A percentile compares a stretch with the other conserved stretches of the same genome.
Conservation (phyloP, 1,140 invertebrate species). For the Drosophila fuyamai region DNA sequence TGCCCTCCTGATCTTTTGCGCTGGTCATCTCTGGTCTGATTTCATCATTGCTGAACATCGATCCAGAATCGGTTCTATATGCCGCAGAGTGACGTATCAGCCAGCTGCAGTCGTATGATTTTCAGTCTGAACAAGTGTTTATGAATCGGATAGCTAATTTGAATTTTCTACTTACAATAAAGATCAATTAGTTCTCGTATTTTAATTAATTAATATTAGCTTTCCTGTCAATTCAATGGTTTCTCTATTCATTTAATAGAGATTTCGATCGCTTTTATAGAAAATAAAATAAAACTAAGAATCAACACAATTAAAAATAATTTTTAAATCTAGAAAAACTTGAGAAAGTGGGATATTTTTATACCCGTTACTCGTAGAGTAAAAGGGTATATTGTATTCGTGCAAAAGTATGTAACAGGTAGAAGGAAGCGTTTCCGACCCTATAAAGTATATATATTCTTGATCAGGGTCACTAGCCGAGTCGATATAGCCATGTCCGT, state of each 20-base stretch:
- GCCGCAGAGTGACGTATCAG: constrained; percentile 4
- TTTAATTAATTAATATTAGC: background rate
- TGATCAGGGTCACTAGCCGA: too few relatives aligned
- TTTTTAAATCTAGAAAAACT: background rate
- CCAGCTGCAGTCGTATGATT: background rate
- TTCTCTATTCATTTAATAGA: background rate
- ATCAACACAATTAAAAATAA: too few relatives aligned
- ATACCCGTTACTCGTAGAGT: too few relatives aligned
- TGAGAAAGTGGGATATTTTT: background rate
- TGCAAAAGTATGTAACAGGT: too few relatives aligned
- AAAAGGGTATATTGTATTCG: too few relatives aligned
- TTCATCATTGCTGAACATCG: constrained; percentile 22
- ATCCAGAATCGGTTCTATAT: constrained; percentile 11
- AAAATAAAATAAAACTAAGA: too few relatives aligned
- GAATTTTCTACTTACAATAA: background rate
- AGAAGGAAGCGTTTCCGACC: too few relatives aligned
- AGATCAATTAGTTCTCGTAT: background rate
- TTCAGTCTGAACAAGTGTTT: background rate
- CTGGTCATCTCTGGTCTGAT: constrained; percentile 34
- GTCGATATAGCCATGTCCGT: too few relatives aligned
- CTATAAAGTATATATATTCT: too few relatives aligned
- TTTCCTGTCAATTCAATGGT: background rate
- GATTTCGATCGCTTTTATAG: background rate
- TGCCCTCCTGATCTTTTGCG: constrained; percentile 14
- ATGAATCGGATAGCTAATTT: background rate